A percentile compares a stretch with the other conserved stretches of the same genome.
phyloP scores from a whole-genome alignment of 2,797 vertebrate species.

The Chloroceryle inda region DNA sequence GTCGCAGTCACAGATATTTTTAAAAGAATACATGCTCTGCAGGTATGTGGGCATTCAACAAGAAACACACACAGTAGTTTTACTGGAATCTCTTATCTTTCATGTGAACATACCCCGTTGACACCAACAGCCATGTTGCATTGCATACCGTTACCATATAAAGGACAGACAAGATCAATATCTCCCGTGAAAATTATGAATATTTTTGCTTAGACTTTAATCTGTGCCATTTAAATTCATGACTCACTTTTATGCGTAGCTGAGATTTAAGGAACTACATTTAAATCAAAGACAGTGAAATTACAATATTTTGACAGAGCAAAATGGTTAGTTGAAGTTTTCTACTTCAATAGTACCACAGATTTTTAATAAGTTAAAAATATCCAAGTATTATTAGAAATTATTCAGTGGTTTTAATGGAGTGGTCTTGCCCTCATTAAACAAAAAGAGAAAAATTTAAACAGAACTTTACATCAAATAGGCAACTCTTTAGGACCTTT shows the following conservation, averaged over 20 bases:
- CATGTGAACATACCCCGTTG: neutral
- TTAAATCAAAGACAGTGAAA: slow-evolving; percentile 48
- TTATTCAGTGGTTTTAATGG: slow-evolving; percentile 11
- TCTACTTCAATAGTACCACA: slow-evolving; percentile 15
- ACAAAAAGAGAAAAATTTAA: neutral
- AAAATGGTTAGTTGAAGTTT: slow-evolving; percentile 48
- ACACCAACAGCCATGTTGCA: neutral
- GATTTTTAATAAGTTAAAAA: slow-evolving; percentile 40
- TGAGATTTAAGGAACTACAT: slow-evolving; percentile 42
- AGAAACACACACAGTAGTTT: neutral
- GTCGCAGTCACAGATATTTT: neutral
- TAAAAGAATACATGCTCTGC: neutral
- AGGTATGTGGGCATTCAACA: neutral
- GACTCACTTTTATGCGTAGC: slow-evolving; percentile 40
- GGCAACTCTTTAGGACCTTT: neutral
- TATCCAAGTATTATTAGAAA: slow-evolving; percentile 45
- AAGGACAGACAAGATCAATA: neutral
- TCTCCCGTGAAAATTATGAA: neutral
- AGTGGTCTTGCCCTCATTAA: neutral
- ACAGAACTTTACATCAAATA: slow-evolving; percentile 3
- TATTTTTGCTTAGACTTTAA: slow-evolving; percentile 35
- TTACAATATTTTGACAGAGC: slow-evolving; percentile 74
- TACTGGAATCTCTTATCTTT: neutral
- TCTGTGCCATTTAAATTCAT: slow-evolving; percentile 52
- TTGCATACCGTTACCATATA: neutral